Percentiles rank a stretch among this genome's conserved stretches.
Conservation (phyloP, 2,797 vertebrate genomes). For the Champsocephalus esox region DNA sequence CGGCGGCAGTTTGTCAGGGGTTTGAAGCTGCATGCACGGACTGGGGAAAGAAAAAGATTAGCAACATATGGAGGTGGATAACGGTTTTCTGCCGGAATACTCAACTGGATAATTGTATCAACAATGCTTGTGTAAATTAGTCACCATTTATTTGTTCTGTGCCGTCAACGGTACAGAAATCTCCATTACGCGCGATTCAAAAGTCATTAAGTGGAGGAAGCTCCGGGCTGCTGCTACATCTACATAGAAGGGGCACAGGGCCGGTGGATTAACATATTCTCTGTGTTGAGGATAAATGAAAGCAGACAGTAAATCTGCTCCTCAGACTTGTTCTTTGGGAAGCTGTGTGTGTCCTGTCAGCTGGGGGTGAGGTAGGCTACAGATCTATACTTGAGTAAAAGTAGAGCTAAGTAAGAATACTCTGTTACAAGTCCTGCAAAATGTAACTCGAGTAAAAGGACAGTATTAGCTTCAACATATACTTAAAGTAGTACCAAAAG, state of each 20-base stretch:
- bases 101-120: conserved; percentile 83
- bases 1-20: conserved; percentile 13
- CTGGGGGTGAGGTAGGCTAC: background rate
- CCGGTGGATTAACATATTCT: conserved; percentile 41
- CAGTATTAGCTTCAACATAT: too few relatives aligned
- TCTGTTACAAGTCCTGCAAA: too few relatives aligned
- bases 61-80: conserved; percentile 78
- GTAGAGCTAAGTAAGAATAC: too few relatives aligned
- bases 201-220: conserved; percentile 70
- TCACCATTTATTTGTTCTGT: conserved; percentile 83
- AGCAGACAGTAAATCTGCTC: conserved; percentile 37
- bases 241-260: conserved; percentile 16
- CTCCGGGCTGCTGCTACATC: conserved; percentile 39
- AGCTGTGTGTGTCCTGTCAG: background rate
- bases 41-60: conserved; percentile 63
- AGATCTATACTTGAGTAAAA: too few relatives aligned
- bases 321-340: conserved; percentile 20
- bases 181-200: conserved; percentile 78
- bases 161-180: conserved; percentile 74
- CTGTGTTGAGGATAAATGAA: conserved; percentile 41
- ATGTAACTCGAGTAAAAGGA: too few relatives aligned
- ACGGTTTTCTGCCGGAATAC: conserved; percentile 77
- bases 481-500: too few relatives aligned
- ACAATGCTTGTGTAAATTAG: conserved; percentile 80
- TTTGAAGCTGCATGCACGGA: conserved; percentile 29